Evolutionary conservation across 1,140 invertebrate genomes (phyloP).

Genomic region (Venturia canescens): DNA sequence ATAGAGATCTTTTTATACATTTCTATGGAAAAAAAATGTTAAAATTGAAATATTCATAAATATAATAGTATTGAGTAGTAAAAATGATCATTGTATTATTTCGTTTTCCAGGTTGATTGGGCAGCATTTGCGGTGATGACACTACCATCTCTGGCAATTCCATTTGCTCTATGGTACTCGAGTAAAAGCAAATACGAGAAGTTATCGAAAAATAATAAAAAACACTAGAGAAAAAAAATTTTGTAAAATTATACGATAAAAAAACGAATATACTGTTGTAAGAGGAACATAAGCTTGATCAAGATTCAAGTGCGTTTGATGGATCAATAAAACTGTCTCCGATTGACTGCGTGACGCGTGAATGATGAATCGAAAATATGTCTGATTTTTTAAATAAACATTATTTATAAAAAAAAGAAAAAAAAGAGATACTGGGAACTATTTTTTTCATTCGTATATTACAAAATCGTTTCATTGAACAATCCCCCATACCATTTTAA

Average conservation of each 20-base stretch:
- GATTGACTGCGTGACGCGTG: conserved; percentile 67
- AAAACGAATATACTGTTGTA: conserved; percentile 47
- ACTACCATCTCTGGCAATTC: conserved; percentile 94
- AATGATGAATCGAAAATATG: conserved; percentile 61
- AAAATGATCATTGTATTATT: conserved; percentile 3
- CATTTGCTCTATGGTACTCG: conserved; percentile 94
- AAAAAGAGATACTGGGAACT: neutral
- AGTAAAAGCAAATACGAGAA: conserved; percentile 97
- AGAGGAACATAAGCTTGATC: conserved; percentile 19
- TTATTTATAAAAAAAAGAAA: conserved; percentile 67
- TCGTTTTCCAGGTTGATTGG: conserved; percentile 90
- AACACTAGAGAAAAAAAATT: conserved; percentile 64
- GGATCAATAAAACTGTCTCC: conserved; percentile 55
- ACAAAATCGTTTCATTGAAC: no score
- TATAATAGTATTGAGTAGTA: no score
- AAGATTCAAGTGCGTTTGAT: conserved; percentile 39
- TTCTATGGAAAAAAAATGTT: no score
- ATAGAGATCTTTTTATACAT: no score
- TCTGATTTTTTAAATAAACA: conserved; percentile 69
- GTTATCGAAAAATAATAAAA: conserved; percentile 75
- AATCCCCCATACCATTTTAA: neutral
- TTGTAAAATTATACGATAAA: neutral
- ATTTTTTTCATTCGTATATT: no score
- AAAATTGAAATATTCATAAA: no score
- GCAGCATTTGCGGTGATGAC: conserved; percentile 97